These are phyloP conservation scores for Laspeyria flexula DNA, from an alignment of 2,888 invertebrate genomes.

Conservation along the genomic window DNA sequence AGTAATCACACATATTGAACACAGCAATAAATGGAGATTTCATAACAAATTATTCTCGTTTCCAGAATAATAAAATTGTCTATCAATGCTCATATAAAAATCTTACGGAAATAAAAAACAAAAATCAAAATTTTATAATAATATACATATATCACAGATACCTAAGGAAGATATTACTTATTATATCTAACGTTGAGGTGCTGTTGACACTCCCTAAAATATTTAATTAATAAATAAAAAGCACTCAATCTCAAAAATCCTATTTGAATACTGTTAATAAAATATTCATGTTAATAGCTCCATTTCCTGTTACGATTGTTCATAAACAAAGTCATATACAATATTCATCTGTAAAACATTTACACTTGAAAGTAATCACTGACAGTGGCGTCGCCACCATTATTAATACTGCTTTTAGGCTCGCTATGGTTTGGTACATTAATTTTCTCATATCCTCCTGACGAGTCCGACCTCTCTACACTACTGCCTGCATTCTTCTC, in stretches of 20 bases:
- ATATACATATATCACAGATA: constrained; percentile 82
- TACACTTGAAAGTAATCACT: constrained; percentile 83
- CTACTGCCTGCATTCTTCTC: constrained; percentile 53
- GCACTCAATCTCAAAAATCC: constrained; percentile 68
- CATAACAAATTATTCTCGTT: constrained; percentile 49
- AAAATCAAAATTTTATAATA: constrained; percentile 60
- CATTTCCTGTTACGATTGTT: constrained; percentile 32
- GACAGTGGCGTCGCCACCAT: constrained; percentile 70
- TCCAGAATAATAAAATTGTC: constrained; percentile 40
- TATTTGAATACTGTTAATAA: constrained; percentile 55
- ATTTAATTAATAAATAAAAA: constrained; percentile 69
- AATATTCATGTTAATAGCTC: constrained; percentile 57
- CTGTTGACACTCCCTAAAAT: constrained; percentile 62
- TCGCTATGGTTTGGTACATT: constrained; percentile 68
- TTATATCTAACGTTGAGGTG: constrained; percentile 73
- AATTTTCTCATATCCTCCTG: constrained; percentile 77
- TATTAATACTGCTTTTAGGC: constrained; percentile 76
- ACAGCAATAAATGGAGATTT: constrained; percentile 66
- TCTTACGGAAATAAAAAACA: constrained; percentile 58
- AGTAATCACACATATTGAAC: constrained; percentile 53
- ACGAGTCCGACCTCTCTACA: constrained; percentile 73
- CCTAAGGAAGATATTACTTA: constrained; percentile 77
- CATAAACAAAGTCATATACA: constrained; percentile 31
- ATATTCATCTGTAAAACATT: constrained; percentile 35
- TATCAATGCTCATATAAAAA: constrained; percentile 51